phyloP scores from a whole-genome alignment of 2,888 invertebrate species.

The Isoperla grammatica region DNA sequence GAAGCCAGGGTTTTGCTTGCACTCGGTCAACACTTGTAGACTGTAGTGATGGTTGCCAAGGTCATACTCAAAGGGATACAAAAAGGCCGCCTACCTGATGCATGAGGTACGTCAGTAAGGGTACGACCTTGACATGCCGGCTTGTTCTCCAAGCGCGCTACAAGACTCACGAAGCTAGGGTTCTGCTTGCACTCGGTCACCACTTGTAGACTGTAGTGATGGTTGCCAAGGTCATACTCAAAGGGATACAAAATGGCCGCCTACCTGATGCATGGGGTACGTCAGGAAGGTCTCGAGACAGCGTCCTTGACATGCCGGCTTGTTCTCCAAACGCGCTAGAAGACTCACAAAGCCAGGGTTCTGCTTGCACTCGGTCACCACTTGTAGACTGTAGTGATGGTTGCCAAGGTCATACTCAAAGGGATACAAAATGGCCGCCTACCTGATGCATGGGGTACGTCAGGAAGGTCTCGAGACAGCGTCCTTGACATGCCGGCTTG shows the following conservation, averaged over 20 bases:
- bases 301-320: slow-evolving; percentile 77
- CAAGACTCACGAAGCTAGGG: slow-evolving; percentile 66
- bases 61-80: too few relatives aligned
- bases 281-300: slow-evolving; percentile 84
- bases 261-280: slow-evolving; percentile 91
- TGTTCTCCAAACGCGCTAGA: slow-evolving; percentile 74
- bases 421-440: too few relatives aligned
- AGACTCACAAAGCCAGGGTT: slow-evolving; percentile 69
- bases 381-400: slow-evolving; percentile 90
- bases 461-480: slow-evolving; percentile 80
- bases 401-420: slow-evolving; percentile 89
- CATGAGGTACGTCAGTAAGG: slow-evolving; percentile 90
- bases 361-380: slow-evolving; percentile 88
- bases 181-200: slow-evolving; percentile 89
- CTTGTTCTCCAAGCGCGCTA: slow-evolving; percentile 78
- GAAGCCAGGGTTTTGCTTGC: slow-evolving; percentile 78
- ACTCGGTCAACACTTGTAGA: slow-evolving; percentile 85
- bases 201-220: slow-evolving; percentile 88
- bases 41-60: slow-evolving; percentile 92
- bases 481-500: slow-evolving; percentile 77
- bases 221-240: slow-evolving; percentile 89
- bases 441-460: slow-evolving; percentile 96
- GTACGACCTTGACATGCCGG: slow-evolving; percentile 78
- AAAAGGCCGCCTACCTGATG: slow-evolving; percentile 84
- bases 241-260: too few relatives aligned